These are phyloP conservation scores for Cheilosia impressa DNA, from an alignment of 2,888 invertebrate species.

Conservation along the genomic window DNA sequence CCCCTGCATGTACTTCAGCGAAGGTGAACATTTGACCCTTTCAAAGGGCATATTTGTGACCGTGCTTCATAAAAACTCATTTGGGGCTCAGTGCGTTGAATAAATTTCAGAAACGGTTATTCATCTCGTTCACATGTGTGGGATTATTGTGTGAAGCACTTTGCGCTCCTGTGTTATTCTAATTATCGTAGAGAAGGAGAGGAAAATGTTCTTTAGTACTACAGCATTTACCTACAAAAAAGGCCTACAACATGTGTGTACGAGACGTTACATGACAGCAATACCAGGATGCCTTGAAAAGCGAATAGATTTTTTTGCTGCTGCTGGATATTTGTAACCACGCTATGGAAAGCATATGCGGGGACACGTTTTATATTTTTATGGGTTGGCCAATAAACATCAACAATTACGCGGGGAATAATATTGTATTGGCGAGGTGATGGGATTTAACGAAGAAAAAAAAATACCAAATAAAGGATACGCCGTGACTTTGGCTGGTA, in stretches of 20 bases:
- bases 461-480: not conserved
- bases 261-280: slow-evolving; percentile 35
- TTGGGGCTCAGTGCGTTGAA: slow-evolving; percentile 25
- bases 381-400: slow-evolving; percentile 39
- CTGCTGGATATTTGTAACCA: not conserved
- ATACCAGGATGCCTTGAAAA: slow-evolving; percentile 6
- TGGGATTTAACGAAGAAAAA: slow-evolving; percentile 5
- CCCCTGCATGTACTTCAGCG: not conserved
- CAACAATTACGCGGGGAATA: slow-evolving; percentile 30
- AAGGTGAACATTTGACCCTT: slow-evolving; percentile 28
- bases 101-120: slow-evolving; percentile 30
- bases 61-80: slow-evolving; percentile 27
- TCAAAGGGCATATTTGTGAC: not conserved
- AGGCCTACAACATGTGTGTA: slow-evolving; percentile 11
- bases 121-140: slow-evolving; percentile 24
- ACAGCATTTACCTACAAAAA: slow-evolving; percentile 8
- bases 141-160: slow-evolving; percentile 13
- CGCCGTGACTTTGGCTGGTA: slow-evolving; percentile 15
- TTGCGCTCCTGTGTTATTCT: slow-evolving; percentile 29
- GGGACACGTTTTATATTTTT: slow-evolving; percentile 46
- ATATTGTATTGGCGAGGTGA: slow-evolving; percentile 5
- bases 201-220: slow-evolving; percentile 10
- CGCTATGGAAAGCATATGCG: slow-evolving; percentile 14
- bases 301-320: slow-evolving; percentile 1
- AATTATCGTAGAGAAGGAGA: slow-evolving; percentile 28